Base-by-base conservation (phyloP, 1,140 invertebrate species). In the Frieseomelitta varia region DNA sequence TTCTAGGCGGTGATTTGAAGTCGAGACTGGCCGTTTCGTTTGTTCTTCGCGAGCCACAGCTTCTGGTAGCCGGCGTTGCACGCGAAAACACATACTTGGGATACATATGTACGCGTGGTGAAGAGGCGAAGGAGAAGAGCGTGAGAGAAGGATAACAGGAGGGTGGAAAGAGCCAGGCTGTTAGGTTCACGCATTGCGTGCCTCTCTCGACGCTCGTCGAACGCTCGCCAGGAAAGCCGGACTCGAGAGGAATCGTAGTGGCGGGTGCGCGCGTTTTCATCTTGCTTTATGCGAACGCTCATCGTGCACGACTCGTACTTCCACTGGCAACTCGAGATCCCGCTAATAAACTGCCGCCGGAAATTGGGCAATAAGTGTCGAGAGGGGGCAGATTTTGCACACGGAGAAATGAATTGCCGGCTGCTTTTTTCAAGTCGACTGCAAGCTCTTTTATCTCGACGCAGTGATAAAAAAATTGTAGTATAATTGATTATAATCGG, bases 1-100 rank as follows among this genome's bases (percentile, higher is more conserved):
- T 91, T 89, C 82, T 84, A 87, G 79, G 17, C 75, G 63, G 80
- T 91, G 90, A 91, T 91, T 91, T 89, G 88, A 90, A 86, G 76
- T 90, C 91, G 85, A 47, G 39, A 47, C 39, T 47, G 39, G 39
- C 39, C 39, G 39, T 47, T 47, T 8, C 39, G 6, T n/a, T 30
- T 75, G 61, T 83, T 76, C 53, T 19, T 68, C 34, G 74, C n/a
- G 65, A 15, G 34, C 19, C n/a, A 14, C 12, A 58, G 67, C 81
- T 78, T 83, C 81, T 84, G 81, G 55, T 79, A 78, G 75, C 4
- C 51, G 27, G 65, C n/a, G 24, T 14, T 39, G 61, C 56, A 81
- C 68, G 68, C 51, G 74, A 67, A 85, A 81, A 80, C 81, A 87
- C 55, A 47, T 79, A 87, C 65, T 67, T 34, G 65, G 67, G 8